These are phyloP conservation scores for Drosophila lutescens DNA, from an alignment of 2,888 invertebrate species.

Conservation along the genomic window DNA sequence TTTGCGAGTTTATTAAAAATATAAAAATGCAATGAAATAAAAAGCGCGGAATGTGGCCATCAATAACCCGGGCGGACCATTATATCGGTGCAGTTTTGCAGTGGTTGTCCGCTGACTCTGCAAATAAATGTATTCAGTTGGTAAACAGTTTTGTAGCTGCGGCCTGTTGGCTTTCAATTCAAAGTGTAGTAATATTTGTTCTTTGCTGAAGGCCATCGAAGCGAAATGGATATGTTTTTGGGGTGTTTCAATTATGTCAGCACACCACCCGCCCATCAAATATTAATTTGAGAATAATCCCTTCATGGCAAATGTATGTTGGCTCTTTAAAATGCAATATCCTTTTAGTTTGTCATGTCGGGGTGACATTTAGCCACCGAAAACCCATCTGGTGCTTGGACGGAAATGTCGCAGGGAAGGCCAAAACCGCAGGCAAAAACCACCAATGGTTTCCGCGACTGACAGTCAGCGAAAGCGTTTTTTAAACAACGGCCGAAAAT, in stretches of 20 bases:
- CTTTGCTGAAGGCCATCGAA: conserved; percentile 27
- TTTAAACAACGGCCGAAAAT: conserved; percentile 28
- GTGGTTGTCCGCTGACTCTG: conserved; percentile 5
- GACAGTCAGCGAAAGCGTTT: conserved; percentile 33
- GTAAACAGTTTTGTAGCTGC: conserved; percentile 19
- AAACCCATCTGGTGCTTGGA: conserved; percentile 24
- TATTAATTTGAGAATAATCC: conserved; percentile 30
- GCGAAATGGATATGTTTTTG: conserved; percentile 21
- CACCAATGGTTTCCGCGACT: neutral
- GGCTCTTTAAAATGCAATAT: conserved; percentile 33
- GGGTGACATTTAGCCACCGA: conserved; percentile 37
- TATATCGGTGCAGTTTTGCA: conserved; percentile 13
- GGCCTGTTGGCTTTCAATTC: conserved; percentile 11
- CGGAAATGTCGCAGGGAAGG: conserved; percentile 26
- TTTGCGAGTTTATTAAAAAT: conserved; percentile 60
- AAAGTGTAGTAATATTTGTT: conserved; percentile 20
- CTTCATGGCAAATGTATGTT: conserved; percentile 17
- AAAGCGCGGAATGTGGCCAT: conserved; percentile 36
- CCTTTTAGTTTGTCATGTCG: conserved; percentile 15
- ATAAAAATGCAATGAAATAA: conserved; percentile 58
- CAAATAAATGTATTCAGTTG: conserved; percentile 10
- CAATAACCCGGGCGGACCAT: conserved; percentile 35
- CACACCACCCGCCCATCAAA: conserved; percentile 6
- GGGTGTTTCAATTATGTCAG: conserved; percentile 36
- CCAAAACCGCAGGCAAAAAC: conserved; percentile 22